Evolutionary conservation across 2,888 invertebrate genomes (phyloP), one percentile per base, ranked within the genome.

Genomic region (Hypercompe scribonia): DNA sequence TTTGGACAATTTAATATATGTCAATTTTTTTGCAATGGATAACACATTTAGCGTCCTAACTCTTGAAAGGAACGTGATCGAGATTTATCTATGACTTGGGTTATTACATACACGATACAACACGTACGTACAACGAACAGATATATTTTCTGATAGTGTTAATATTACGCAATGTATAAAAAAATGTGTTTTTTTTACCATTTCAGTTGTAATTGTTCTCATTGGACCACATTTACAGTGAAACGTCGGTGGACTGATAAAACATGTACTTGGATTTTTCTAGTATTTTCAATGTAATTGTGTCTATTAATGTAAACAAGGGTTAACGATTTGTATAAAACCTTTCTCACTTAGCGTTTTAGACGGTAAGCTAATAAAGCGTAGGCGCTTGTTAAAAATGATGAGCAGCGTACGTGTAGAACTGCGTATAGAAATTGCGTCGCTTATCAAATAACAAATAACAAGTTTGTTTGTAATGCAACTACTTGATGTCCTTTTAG

Each of bases 61-160:
- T 81, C 77, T 82, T 77, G 70, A 79, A 79, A 71, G 66, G 81
- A 73, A 85, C 85, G 84, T 85, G 85, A 75, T 72, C 70, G 54
- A 83, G 83, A 76, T 70, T 78, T 77, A 77, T 73, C 72, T 71
- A 54, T 76, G 73, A 81, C 82, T 85, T 86, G 73, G 79, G 78
- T 81, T 81, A 80, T 86, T 78, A 82, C n/a, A n/a, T n/a, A n/a
- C n/a, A n/a, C n/a, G 87, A 90, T 89, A 86, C 75, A 84, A 85
- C 89, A 90, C 90, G 88, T 86, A 78, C 65, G 68, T 65, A 68
- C 73, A 54, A 64, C n/a, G 24, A 58, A 39, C 68, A 67, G 58
- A 73, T 75, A 70, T 67, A 75, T 73, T 67, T 58, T 50, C 33
- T 58, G 64, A 71, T 69, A 69, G 31, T 31, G 8, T 31, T 64